Base-by-base conservation (phyloP, 2,113 vertebrate genomes). In the Choloepus hoffmanni region DNA sequence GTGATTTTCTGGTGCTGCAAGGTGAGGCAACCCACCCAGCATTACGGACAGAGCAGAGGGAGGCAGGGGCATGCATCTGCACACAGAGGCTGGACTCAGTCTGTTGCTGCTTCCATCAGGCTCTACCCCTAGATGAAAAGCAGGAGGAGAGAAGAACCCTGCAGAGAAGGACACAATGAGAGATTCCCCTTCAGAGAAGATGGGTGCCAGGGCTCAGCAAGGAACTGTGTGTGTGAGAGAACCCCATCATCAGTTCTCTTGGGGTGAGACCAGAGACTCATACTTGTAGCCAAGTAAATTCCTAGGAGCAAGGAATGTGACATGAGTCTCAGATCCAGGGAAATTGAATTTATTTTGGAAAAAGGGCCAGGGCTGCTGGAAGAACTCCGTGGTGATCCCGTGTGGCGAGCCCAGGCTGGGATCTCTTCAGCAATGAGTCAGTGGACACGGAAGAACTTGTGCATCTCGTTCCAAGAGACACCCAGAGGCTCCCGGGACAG, bases 261-360 rank as follows among this genome's bases (percentile, higher is more conserved):
- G 13, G 21, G 30, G 45, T 36, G n/a, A 90, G 76, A 85, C 43
- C 78, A 72, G 72, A 91, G 53, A 53, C 23, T 24, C 23, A 16
- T 40, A 19, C 40, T 48, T 55, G 67, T 18, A 24, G 48, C 73
- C 73, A 93, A 72, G 8, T 50, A 81, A 73, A 77, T 91, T 95
- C 36, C 62, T 92, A 92, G 72, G 95, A 95, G 67, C 15, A 55
- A 88, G 45, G 86, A 91, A 89, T 86, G 23, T 8, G 48, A 55
- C 30, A 53, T 8, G 63, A 86, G 50, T 15, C 45, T 77, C 55
- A 16, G 63, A 30, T 55, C 45, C 83, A 83, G 50, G 72, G 40
- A 89, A 88, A 86, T 1, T 4, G 18, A 53, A 19, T 95, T 92
- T 70, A 73, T 45, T 85, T 91, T 96, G 82, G 70, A 88, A 82